These are phyloP conservation scores for Ennomos quercinarius DNA, from an alignment of 2,888 invertebrate species.

Conservation along the genomic window DNA sequence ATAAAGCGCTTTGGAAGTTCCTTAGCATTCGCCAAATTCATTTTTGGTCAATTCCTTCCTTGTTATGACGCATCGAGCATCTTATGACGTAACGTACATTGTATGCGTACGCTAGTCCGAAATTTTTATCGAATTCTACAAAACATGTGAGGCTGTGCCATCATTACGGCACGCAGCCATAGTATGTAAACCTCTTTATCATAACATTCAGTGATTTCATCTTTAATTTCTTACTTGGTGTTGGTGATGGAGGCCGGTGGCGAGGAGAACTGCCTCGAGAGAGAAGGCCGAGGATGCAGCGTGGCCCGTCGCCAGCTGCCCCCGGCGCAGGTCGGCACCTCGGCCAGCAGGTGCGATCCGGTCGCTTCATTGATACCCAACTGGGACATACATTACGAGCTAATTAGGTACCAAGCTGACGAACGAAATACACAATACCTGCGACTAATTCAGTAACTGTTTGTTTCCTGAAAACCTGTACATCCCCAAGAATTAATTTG, in stretches of 20 bases:
- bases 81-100: too few relatives aligned
- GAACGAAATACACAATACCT: too few relatives aligned
- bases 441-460: too few relatives aligned
- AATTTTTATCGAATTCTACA: too few relatives aligned
- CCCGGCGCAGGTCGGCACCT: conserved; percentile 69
- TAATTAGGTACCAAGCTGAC: too few relatives aligned
- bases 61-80: too few relatives aligned
- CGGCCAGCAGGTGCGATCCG: conserved; percentile 73
- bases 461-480: too few relatives aligned
- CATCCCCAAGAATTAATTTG: too few relatives aligned
- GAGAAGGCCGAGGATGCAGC: conserved; percentile 52
- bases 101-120: too few relatives aligned
- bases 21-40: too few relatives aligned
- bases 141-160: not conserved
- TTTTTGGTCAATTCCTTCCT: too few relatives aligned
- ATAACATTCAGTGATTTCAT: not conserved
- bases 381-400: conserved; percentile 40
- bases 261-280: conserved; percentile 73
- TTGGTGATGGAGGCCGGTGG: conserved; percentile 66
- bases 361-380: conserved; percentile 71
- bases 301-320: conserved; percentile 71
- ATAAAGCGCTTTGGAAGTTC: too few relatives aligned
- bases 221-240: conserved; percentile 45
- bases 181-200: not conserved
- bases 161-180: not conserved